Evolutionary conservation across 2,888 invertebrate genomes (phyloP).

Genomic region (Helicoverpa assulta): DNA sequence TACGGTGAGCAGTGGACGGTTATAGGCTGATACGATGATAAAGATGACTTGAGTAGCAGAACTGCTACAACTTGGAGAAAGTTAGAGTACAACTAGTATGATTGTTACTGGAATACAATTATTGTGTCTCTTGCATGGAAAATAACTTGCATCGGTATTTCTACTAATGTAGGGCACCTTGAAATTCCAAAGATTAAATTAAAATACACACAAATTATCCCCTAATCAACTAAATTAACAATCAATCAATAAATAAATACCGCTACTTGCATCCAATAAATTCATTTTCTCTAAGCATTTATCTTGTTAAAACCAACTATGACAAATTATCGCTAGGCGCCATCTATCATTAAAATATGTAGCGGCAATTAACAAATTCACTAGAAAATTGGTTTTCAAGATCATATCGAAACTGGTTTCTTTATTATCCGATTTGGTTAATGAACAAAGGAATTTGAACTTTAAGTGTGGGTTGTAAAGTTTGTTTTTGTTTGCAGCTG

Average conservation of each 20-base stretch:
- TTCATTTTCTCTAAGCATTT: slow-evolving; percentile 14
- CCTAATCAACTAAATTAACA: background rate
- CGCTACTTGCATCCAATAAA: slow-evolving; percentile 25
- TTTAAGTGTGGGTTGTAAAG: background rate
- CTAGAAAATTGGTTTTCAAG: slow-evolving; percentile 29
- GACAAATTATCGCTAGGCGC: slow-evolving; percentile 53
- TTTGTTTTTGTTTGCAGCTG: background rate
- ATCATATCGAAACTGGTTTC: slow-evolving; percentile 28
- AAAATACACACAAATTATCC: background rate
- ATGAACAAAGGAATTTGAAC: slow-evolving; percentile 7
- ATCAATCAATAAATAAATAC: slow-evolving; percentile 11
- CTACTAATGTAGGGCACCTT: too few species aligned
- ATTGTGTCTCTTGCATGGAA: too few species aligned
- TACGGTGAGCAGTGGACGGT: too few species aligned
- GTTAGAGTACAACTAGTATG: too few species aligned
- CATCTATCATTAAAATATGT: slow-evolving; percentile 51
- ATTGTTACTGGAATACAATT: too few species aligned
- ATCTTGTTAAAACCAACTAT: slow-evolving; percentile 28
- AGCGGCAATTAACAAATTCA: slow-evolving; percentile 35
- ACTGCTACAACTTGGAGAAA: too few species aligned
- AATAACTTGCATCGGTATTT: too few species aligned
- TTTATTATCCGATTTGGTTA: background rate
- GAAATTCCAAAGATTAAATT: background rate
- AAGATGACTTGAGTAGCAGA: too few species aligned
- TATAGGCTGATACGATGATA: too few species aligned